Conservation (phyloP, 2,113 vertebrate species). For the Burhinus oedicnemus region DNA sequence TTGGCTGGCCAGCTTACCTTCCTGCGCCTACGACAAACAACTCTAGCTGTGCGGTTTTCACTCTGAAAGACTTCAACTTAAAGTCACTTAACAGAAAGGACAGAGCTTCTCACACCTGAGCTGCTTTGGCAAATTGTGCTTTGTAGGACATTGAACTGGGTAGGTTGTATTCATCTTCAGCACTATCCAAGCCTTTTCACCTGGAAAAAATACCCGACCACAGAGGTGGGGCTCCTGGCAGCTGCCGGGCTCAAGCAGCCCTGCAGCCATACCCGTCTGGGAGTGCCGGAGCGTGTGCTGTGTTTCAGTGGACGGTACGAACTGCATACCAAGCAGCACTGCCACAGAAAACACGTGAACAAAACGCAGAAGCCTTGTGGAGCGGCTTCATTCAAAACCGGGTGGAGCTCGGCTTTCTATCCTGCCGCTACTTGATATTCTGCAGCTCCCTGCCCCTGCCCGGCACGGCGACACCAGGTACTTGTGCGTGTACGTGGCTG, state of each 20-base stretch:
- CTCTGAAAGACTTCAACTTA: neutral
- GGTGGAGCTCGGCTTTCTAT: neutral
- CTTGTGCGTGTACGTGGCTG: fast-evolving
- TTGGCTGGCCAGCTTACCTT: neutral
- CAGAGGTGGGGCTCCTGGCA: neutral
- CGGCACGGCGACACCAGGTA: fast-evolving
- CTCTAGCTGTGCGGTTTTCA: neutral
- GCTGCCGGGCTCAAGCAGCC: neutral
- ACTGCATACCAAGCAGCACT: neutral
- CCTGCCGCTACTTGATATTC: neutral
- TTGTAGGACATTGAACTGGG: fast-evolving
- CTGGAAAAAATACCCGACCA: neutral
- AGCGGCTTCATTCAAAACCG: neutral
- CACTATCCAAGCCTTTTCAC: neutral
- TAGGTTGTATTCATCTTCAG: neutral
- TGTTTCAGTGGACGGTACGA: neutral
- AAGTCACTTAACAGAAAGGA: neutral
- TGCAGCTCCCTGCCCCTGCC: neutral
- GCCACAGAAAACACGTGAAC: neutral
- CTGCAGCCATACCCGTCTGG: neutral
- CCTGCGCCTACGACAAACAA: neutral
- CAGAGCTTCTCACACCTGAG: neutral
- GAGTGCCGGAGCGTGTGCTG: neutral
- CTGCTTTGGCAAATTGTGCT: neutral
- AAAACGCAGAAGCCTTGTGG: neutral